A percentile compares a stretch with the other conserved stretches of the same genome.
Evolutionary conservation across 1,140 invertebrate species (phyloP).

Genomic region (Cyrtorhinus lividipennis): DNA sequence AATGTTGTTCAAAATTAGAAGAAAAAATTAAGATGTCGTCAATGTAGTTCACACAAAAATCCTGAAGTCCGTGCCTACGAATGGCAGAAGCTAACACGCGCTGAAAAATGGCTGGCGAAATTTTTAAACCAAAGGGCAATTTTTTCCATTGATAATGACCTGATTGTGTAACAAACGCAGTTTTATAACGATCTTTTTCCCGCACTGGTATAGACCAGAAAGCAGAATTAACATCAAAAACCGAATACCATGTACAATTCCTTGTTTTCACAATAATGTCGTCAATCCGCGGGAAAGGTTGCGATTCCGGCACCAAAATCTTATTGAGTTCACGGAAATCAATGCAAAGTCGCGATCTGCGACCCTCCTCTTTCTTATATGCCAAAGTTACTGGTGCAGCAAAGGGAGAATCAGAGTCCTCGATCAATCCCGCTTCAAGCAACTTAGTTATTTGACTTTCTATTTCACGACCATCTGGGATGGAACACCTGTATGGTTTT

Average conservation of each 20-base stretch:
- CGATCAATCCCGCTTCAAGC: constrained; percentile 27
- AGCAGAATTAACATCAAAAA: constrained; percentile 30
- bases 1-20: constrained; percentile 24
- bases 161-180: constrained; percentile 30
- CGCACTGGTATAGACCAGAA: constrained; percentile 31
- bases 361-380: constrained; percentile 29
- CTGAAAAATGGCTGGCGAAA: constrained; percentile 34
- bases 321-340: constrained; percentile 30
- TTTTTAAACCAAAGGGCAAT: constrained; percentile 28
- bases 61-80: constrained; percentile 32
- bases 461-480: constrained; percentile 29
- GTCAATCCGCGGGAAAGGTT: constrained; percentile 30
- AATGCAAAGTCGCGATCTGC: constrained; percentile 28
- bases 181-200: constrained; percentile 29
- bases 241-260: constrained; percentile 29
- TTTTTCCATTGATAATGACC: constrained; percentile 29
- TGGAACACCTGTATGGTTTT: constrained; percentile 29
- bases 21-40: constrained; percentile 26
- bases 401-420: constrained; percentile 30
- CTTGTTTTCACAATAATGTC: constrained; percentile 27
- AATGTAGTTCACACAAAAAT: constrained; percentile 33
- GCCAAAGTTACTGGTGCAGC: constrained; percentile 29
- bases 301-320: constrained; percentile 28
- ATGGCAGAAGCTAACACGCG: constrained; percentile 27
- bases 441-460: constrained; percentile 29